Evolutionary conservation across 2,888 invertebrate species (phyloP), one percentile per base, ranked within the genome.

Genomic region (Lycaena phlaeas): DNA sequence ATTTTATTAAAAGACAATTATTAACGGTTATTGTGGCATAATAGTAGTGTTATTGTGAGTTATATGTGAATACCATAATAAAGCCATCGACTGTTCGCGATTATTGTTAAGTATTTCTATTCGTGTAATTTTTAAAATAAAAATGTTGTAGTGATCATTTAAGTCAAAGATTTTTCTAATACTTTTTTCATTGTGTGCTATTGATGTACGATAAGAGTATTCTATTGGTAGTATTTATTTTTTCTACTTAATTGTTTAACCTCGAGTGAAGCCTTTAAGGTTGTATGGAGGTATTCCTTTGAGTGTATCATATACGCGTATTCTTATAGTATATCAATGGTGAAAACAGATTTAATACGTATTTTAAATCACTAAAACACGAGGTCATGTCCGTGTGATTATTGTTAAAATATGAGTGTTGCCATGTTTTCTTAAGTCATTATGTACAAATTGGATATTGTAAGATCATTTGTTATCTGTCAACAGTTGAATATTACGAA

Each of bases 391-490:
- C 61, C 57, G 65, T 75, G 71, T 72, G 71, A n/a, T n/a, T 74
- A 73, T 78, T 79, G 75, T 81, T 82, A 70, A n/a, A 75, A 78
- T 75, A 77, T 77, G 76, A 76, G 77, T 81, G 81, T 82, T 82
- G 84, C 84, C 84, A 84, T 82, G 82, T 82, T 81, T 78, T 82
- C 76, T 81, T 82, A 82, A 82, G 82, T 82, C 76, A 79, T 81
- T 76, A 71, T 82, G 82, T 84, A 84, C 82, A 81, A 82, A 82
- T 82, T 77, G 77, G 74, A 81, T 82, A 82, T 73, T 75, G 69
- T 81, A 82, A 79, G 81, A 75, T 77, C 79, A 81, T 82, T 84
- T 82, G 82, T 84, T 84, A 82, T 81, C 79, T 81, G 78, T 82
- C 82, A 72, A 78, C 84, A 81, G 84, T 84, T 84, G 79, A 81